A percentile compares a stretch with the other conserved stretches of the same genome.
These are phyloP conservation scores for Myiozetetes cayanensis DNA, from an alignment of 2,113 vertebrate genomes.

Conservation along the genomic window DNA sequence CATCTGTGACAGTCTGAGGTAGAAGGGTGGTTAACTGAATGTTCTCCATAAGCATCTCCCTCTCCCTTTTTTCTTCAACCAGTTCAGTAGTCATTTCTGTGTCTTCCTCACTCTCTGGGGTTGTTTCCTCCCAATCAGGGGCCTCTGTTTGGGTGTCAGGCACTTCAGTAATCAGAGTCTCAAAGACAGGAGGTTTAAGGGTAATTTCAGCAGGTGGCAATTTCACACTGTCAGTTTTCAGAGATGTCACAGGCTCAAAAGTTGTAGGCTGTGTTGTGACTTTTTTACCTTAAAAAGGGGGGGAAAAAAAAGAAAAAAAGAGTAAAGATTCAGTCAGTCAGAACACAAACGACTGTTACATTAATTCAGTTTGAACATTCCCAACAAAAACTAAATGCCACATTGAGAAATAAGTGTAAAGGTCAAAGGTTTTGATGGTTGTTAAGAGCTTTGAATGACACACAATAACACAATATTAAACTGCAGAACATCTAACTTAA, in stretches of 20 bases:
- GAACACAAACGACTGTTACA: neutral
- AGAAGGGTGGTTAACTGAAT: constrained; percentile 53
- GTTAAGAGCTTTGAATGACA: neutral
- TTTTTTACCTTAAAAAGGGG: constrained; percentile 73
- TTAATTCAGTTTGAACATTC: neutral
- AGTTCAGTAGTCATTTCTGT: constrained; percentile 8
- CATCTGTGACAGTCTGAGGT: constrained; percentile 59
- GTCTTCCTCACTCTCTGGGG: constrained; percentile 45
- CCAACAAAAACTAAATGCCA: neutral
- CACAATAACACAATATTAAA: neutral
- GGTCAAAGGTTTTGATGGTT: neutral
- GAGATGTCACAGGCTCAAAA: constrained; percentile 64
- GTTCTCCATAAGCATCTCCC: constrained; percentile 47
- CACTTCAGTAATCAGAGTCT: constrained; percentile 30
- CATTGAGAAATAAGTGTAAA: neutral
- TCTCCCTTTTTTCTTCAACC: constrained; percentile 45
- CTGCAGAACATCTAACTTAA: neutral
- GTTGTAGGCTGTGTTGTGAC: constrained; percentile 71
- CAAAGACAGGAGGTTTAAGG: constrained; percentile 14
- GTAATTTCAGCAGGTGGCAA: constrained; percentile 23
- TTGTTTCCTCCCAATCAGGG: constrained; percentile 47
- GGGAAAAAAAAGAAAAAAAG: neutral
- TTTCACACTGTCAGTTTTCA: constrained; percentile 63
- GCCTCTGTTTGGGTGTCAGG: constrained; percentile 27
- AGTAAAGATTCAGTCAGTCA: constrained; percentile 62